Conservation (phyloP, 30 jellyfish, hydroid and myxozoan species). For the Chrysaora quinquecirrha region DNA sequence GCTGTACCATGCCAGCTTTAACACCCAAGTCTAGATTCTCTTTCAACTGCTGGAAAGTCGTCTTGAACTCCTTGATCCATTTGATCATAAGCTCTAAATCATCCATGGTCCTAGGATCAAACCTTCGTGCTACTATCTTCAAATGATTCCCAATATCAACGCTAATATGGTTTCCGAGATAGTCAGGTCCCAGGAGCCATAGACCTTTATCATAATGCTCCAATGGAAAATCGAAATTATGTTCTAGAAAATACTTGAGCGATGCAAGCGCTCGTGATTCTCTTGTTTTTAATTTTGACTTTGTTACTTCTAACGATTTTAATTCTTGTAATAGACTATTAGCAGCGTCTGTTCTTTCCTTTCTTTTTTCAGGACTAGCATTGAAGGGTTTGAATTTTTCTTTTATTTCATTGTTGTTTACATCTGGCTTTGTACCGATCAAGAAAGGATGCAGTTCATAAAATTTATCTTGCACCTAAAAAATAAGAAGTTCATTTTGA, state of each 20-base stretch:
- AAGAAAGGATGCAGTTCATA: conserved; percentile 58
- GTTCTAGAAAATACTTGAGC: conserved; percentile 59
- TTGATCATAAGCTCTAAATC: conserved; percentile 49
- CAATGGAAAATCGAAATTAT: conserved; percentile 69
- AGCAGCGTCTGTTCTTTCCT: conserved; percentile 72
- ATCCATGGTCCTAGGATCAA: conserved; percentile 36
- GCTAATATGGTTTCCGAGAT: conserved; percentile 76
- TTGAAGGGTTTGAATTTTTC: conserved; percentile 59
- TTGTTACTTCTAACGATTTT: conserved; percentile 16
- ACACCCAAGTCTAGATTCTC: conserved; percentile 65
- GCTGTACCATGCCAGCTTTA: conserved; percentile 70
- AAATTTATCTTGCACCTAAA: conserved; percentile 36
- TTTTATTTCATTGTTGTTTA: conserved; percentile 31
- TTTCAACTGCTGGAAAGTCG: conserved; percentile 62
- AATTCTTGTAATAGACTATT: conserved; percentile 28
- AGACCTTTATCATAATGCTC: conserved; percentile 79
- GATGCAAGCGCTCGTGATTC: conserved; percentile 72
- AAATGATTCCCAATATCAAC: conserved; percentile 64
- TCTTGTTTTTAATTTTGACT: conserved; percentile 52
- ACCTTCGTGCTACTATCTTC: conserved; percentile 41
- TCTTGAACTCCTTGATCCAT: conserved; percentile 67
- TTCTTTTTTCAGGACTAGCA: conserved; percentile 65
- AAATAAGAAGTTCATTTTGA: neutral
- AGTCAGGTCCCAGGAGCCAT: conserved; percentile 92
- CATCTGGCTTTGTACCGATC: conserved; percentile 59